A percentile compares a stretch with the other conserved stretches of the same genome.
Evolutionary conservation across 2,797 vertebrate genomes (phyloP).

Genomic region (Emydoidea blandingii): DNA sequence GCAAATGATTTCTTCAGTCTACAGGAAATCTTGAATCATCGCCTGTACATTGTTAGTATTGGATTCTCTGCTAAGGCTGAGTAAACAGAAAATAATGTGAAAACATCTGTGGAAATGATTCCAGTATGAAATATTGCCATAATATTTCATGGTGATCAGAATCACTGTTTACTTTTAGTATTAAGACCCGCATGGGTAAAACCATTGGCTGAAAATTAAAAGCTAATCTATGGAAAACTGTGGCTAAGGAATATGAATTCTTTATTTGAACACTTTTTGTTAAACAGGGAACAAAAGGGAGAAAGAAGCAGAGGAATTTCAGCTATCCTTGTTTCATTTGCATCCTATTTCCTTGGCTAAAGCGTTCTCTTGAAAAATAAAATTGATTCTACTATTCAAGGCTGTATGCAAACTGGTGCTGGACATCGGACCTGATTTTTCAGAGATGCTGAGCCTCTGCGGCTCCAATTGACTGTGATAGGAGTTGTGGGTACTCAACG

Average conservation of each 20-base stretch:
- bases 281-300: background rate
- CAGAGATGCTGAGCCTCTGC: background rate
- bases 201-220: conserved; percentile 73
- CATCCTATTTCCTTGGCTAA: background rate
- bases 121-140: conserved; percentile 63
- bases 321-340: conserved; percentile 24
- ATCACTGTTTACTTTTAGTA: conserved; percentile 68
- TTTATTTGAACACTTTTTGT: conserved; percentile 61
- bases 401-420: background rate
- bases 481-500: background rate
- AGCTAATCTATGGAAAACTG: conserved; percentile 72
- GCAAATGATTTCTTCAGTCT: conserved; percentile 48
- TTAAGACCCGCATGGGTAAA: conserved; percentile 69
- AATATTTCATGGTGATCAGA: conserved; percentile 71
- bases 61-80: conserved; percentile 73
- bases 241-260: conserved; percentile 48
- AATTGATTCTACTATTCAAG: background rate
- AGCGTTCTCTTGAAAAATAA: background rate
- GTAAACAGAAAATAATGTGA: conserved; percentile 74
- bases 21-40: conserved; percentile 56
- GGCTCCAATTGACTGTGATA: background rate
- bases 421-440: background rate
- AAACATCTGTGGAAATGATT: conserved; percentile 74
- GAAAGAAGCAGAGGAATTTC: conserved; percentile 15
- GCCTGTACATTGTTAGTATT: conserved; percentile 60